Conservation (phyloP, 2,888 invertebrate species). For the Pristionchus arcanus region DNA sequence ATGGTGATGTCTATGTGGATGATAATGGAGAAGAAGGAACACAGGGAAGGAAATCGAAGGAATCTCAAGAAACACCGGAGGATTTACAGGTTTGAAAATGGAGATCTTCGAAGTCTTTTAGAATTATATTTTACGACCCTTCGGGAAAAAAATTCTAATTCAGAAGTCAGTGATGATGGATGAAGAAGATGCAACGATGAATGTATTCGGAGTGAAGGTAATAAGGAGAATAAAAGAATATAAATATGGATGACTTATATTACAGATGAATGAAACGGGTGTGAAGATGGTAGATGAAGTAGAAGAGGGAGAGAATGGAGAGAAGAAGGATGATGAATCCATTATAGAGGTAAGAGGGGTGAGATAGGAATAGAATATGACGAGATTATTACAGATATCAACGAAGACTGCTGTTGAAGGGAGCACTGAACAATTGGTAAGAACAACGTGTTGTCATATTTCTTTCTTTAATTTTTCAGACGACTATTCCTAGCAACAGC, state of each 20-base stretch:
- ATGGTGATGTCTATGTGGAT: background rate
- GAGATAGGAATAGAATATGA: background rate
- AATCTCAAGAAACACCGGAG: background rate
- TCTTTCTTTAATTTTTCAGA: background rate
- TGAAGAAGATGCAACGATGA: conserved; percentile 17
- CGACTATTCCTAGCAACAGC: background rate
- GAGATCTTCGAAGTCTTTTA: too few species aligned
- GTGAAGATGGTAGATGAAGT: background rate
- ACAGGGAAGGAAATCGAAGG: background rate
- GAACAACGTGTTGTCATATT: too few species aligned
- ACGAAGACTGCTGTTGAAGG: conserved; percentile 30
- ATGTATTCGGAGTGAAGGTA: conserved; percentile 42
- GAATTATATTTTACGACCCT: background rate
- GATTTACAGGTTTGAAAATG: background rate
- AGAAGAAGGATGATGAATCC: background rate
- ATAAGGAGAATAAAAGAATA: background rate
- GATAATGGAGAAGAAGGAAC: background rate
- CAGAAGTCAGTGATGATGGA: background rate
- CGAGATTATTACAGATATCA: background rate
- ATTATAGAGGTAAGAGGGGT: background rate
- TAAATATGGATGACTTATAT: background rate
- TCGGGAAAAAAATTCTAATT: background rate
- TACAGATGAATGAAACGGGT: background rate
- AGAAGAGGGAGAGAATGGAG: background rate
- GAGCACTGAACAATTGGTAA: background rate